Evolutionary conservation across 2,888 invertebrate genomes (phyloP), one percentile per base, ranked within the genome.

Genomic region (Mantis religiosa): DNA sequence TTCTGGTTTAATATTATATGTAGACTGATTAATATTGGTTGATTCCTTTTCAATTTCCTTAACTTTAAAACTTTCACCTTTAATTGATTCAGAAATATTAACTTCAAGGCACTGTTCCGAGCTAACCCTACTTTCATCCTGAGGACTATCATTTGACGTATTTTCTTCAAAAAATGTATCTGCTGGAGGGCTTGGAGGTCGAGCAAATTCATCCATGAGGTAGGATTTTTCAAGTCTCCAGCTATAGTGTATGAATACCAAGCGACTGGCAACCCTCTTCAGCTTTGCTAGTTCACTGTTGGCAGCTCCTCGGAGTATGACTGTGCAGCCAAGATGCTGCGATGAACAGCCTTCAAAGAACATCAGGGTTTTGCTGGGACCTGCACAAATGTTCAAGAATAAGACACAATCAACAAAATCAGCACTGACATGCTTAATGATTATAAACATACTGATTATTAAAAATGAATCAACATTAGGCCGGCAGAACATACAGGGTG

Each of bases 221-320:
- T 98, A 99, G 0, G 98, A 97, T 91, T 97, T 96, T 93, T 99
- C 99, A 84, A 99, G 94, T 87, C 97, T 95, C 96, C 98, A 98
- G 91, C 99, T 99, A 93, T 99, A 99, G 82, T 96, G 95, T 0
- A 97, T 96, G 90, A 97, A 97, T 0, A 98, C 94, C 94, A 98
- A 95, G 92, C 97, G 96, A 86, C 96, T 96, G 0, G 97, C 95
- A 0, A 98, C 97, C 91, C 95, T 96, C 92, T 99, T 99, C 0
- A 98, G 96, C 92, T 96, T 95, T 15, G 95, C 94, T 12, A 99
- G 94, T 92, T 98, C 98, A n/a, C 93, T 92, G 89, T 94, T 93
- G 0, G 95, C 94, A 0, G 95, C 95, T 3, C 94, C 94, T n/a
- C 98, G 95, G 3, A 99, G 93, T 4, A 98, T 93, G 84, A 99